Conservation (phyloP, 2,797 vertebrate genomes). For the Cyclopterus lumpus region DNA sequence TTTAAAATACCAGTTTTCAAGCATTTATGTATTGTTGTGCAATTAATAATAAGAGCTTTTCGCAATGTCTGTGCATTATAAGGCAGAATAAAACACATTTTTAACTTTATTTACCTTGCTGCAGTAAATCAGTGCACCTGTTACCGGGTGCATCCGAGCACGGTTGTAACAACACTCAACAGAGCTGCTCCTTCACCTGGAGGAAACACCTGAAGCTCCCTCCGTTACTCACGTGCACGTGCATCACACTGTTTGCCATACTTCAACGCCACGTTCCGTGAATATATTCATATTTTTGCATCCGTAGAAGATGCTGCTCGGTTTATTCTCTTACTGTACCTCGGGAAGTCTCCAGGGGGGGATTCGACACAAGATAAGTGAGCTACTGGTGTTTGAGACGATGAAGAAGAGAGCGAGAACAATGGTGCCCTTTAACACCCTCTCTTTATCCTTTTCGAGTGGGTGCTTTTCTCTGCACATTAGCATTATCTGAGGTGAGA, state of each 20-base stretch:
- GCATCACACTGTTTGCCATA: background rate
- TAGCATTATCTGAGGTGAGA: constrained; percentile 66
- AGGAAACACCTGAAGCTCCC: background rate
- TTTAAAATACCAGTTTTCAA: background rate
- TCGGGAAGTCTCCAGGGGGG: background rate
- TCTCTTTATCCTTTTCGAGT: constrained; percentile 33
- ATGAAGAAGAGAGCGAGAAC: constrained; percentile 10
- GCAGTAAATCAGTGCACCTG: background rate
- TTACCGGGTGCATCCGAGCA: background rate
- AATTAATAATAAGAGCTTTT: background rate
- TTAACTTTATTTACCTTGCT: too few relatives aligned
- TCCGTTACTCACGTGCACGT: background rate
- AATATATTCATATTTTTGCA: background rate
- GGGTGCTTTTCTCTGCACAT: constrained; percentile 54
- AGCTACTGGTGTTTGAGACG: constrained; percentile 32
- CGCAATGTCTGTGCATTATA: background rate
- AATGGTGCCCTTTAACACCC: constrained; percentile 16
- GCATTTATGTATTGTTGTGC: background rate
- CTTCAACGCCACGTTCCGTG: background rate
- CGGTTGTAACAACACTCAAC: background rate
- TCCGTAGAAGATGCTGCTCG: constrained; percentile 1
- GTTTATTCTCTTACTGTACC: background rate
- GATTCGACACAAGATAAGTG: constrained; percentile 19
- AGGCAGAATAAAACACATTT: too few relatives aligned
- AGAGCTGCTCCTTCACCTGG: background rate